Conservation (phyloP, 2,113 vertebrate species). For the Ornithorhynchus anatinus region DNA sequence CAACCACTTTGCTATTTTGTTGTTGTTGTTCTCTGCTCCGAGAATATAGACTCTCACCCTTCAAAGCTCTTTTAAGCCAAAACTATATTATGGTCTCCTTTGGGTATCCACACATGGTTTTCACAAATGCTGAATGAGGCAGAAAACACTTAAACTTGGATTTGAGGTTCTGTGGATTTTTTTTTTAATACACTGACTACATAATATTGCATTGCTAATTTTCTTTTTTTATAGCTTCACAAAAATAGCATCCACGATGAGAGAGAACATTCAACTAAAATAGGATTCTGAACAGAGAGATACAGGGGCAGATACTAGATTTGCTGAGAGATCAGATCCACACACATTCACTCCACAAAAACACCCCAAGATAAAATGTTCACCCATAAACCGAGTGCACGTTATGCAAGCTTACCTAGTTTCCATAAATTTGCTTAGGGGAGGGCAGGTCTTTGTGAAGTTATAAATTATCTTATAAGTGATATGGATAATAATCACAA, state of each 20-base stretch:
- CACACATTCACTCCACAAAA: background rate
- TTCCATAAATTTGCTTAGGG: background rate
- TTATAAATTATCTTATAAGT: background rate
- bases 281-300: background rate
- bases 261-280: background rate
- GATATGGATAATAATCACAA: conserved; percentile 12
- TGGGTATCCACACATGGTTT: background rate
- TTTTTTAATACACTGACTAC: background rate
- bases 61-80: background rate
- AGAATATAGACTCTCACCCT: background rate
- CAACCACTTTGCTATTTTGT: too few species aligned
- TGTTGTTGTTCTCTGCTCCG: background rate
- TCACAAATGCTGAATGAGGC: background rate
- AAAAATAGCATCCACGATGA: background rate
- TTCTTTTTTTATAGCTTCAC: background rate
- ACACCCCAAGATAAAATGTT: background rate
- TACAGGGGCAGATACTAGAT: background rate
- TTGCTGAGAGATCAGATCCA: background rate
- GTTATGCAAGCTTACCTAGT: background rate
- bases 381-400: background rate
- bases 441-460: background rate
- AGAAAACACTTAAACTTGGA: background rate
- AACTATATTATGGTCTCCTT: background rate
- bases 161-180: background rate
- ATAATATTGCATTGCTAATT: background rate